phyloP scores from a whole-genome alignment of 2,113 vertebrate species.

The Pipa parva region DNA sequence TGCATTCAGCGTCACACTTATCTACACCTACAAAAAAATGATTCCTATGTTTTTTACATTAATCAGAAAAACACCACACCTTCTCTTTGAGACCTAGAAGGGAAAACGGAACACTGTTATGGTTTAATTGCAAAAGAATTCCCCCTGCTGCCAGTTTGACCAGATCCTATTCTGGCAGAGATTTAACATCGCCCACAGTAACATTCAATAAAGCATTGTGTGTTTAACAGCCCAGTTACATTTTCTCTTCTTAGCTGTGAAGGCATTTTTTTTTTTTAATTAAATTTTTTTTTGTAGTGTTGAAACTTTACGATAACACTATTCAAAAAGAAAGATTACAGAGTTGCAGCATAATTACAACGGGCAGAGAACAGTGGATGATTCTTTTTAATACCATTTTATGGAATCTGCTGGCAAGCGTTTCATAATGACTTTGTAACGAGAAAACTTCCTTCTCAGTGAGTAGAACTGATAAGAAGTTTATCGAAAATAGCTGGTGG shows the following conservation, averaged over 20 bases:
- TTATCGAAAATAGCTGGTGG: neutral
- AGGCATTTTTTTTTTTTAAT: neutral
- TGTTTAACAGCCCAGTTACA: neutral
- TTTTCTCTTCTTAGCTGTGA: conserved; percentile 3
- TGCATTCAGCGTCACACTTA: neutral
- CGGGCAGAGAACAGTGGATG: neutral
- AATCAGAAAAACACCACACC: neutral
- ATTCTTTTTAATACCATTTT: no score
- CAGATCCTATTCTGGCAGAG: neutral
- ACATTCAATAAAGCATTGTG: neutral
- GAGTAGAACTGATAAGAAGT: neutral
- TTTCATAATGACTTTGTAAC: neutral
- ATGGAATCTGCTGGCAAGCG: neutral
- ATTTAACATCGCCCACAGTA: neutral
- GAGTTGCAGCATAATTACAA: conserved; percentile 25
- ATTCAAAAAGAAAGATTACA: neutral
- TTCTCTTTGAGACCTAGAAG: neutral
- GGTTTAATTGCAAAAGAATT: neutral
- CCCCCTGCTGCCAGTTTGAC: neutral
- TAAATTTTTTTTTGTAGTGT: conserved; percentile 22
- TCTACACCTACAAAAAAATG: neutral
- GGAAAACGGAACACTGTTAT: neutral
- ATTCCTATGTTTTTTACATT: neutral
- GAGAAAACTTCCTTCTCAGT: neutral
- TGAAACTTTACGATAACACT: conserved; percentile 2